A percentile compares a stretch with the other conserved stretches of the same genome.
phyloP scores from a whole-genome alignment of 2,888 invertebrate genomes.

The Melikaiella ostensackeni region DNA sequence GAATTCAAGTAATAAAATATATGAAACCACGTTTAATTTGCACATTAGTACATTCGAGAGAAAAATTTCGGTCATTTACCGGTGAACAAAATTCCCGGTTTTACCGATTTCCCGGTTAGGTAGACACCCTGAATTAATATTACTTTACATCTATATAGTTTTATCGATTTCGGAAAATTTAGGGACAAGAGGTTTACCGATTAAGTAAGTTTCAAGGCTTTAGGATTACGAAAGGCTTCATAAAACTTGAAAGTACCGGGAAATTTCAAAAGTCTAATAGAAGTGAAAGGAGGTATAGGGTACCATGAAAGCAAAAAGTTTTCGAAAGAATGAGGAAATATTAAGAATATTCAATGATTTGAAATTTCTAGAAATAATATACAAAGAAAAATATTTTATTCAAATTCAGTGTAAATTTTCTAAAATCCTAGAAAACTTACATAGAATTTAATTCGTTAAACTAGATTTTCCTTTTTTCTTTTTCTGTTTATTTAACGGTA shows the following conservation, averaged over 20 bases:
- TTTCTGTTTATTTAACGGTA: not conserved
- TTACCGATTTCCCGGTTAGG: no score
- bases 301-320: not conserved
- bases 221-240: not conserved
- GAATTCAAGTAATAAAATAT: no score
- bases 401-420: no score
- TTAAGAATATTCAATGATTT: no score
- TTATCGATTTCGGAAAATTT: not conserved
- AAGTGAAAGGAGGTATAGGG: not conserved
- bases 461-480: not conserved
- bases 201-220: not conserved
- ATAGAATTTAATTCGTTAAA: not conserved
- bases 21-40: no score
- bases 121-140: no score
- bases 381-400: no score
- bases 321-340: not conserved
- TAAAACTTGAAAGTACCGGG: not conserved
- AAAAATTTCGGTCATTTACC: no score
- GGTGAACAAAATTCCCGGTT: no score
- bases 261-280: not conserved
- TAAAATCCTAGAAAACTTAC: no score
- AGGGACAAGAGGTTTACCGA: not conserved
- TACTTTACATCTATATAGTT: not conserved
- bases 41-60: no score
- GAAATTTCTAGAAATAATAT: no score